phyloP scores from a whole-genome alignment of 2,888 invertebrate species.

The Hirtodrosophila alboralis region DNA sequence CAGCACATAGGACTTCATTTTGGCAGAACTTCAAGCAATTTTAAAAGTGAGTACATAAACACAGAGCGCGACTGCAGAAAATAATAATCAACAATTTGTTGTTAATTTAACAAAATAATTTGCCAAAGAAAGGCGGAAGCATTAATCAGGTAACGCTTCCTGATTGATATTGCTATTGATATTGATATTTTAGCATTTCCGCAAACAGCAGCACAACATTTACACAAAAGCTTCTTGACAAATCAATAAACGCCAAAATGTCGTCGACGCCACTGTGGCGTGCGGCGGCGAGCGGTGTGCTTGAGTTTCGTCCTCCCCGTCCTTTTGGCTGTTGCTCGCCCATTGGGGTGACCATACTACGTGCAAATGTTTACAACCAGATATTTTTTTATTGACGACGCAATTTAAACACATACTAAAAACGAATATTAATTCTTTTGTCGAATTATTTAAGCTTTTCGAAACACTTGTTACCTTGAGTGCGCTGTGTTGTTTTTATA shows the following conservation, averaged over 20 bases:
- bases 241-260: conserved; percentile 63
- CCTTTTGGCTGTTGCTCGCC: conserved; percentile 6
- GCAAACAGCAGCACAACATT: conserved; percentile 19
- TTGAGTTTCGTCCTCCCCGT: too few species aligned
- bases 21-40: conserved; percentile 37
- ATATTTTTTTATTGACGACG: conserved; percentile 35
- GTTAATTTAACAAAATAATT: conserved; percentile 3
- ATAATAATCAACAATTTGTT: conserved; percentile 15
- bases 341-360: conserved; percentile 13
- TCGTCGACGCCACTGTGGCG: conserved; percentile 25
- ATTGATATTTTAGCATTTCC: conserved; percentile 54
- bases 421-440: conserved; percentile 48
- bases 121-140: conserved; percentile 64
- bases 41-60: conserved; percentile 46
- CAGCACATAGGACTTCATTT: conserved; percentile 24
- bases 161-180: conserved; percentile 48
- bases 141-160: conserved; percentile 43
- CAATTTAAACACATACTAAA: conserved; percentile 39
- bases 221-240: conserved; percentile 57
- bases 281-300: too few species aligned
- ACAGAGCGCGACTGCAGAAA: neutral
- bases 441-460: conserved; percentile 51
- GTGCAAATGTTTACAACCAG: conserved; percentile 36
- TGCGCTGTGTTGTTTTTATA: conserved; percentile 33
- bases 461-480: conserved; percentile 75